These are phyloP conservation scores for Fulica atra DNA, from an alignment of 2,113 vertebrate species.

Conservation along the genomic window DNA sequence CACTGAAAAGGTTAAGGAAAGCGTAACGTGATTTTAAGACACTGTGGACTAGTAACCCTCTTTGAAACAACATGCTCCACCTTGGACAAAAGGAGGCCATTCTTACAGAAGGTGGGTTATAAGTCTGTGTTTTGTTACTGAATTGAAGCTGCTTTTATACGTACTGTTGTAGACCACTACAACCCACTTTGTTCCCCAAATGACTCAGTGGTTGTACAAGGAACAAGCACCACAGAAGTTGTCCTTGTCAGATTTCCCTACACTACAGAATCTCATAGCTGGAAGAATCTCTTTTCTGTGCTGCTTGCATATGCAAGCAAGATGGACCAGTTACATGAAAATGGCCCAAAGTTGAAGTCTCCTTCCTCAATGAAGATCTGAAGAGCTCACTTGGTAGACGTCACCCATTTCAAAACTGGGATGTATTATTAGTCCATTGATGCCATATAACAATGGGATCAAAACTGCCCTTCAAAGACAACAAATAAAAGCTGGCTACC, in stretches of 20 bases:
- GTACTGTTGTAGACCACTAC: background rate
- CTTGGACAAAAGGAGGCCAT: background rate
- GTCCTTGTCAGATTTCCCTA: background rate
- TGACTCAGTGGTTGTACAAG: background rate
- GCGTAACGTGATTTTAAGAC: background rate
- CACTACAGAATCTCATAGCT: background rate
- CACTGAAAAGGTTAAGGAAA: background rate
- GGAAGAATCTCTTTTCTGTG: background rate
- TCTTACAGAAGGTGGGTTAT: background rate
- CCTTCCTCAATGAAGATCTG: background rate
- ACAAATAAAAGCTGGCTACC: background rate
- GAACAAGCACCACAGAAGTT: background rate
- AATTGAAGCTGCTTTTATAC: background rate
- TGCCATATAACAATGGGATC: background rate
- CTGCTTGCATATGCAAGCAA: background rate
- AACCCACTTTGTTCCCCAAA: background rate
- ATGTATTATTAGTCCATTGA: background rate
- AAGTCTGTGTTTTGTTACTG: background rate
- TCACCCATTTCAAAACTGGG: background rate
- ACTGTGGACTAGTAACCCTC: background rate
- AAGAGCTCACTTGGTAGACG: background rate
- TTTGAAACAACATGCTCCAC: background rate
- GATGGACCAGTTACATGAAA: background rate
- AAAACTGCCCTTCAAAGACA: background rate
- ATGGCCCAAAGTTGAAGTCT: background rate